Percentiles rank a stretch among this genome's conserved stretches.
These are phyloP conservation scores for Pogonognathellus flavescens DNA, from an alignment of 1,140 invertebrate species.

Conservation along the genomic window DNA sequence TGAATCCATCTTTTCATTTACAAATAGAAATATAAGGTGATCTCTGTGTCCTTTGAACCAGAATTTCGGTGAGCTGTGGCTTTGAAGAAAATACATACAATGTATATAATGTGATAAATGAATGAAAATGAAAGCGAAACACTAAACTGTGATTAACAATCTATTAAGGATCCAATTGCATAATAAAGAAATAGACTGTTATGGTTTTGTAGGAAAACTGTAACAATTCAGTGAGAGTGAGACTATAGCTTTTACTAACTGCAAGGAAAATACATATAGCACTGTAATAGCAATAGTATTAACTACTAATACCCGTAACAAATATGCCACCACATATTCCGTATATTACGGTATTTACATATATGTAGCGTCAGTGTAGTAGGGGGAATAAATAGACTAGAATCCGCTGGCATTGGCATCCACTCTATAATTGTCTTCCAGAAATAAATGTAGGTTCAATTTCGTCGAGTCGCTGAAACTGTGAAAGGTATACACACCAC, in stretches of 20 bases:
- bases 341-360: no score
- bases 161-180: conserved; percentile 30
- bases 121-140: conserved; percentile 9
- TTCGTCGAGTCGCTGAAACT: conserved; percentile 2
- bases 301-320: not conserved
- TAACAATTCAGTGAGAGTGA: not conserved
- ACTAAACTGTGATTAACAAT: not conserved
- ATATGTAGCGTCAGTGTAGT: not conserved
- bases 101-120: not conserved
- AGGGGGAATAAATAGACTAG: conserved; percentile 42
- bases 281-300: conserved; percentile 24
- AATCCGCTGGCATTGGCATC: conserved; percentile 49
- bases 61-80: no score
- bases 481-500: not conserved
- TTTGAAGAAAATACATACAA: no score
- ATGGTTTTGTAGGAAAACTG: not conserved
- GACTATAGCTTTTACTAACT: not conserved
- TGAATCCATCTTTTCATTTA: no score
- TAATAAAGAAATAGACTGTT: conserved; percentile 24
- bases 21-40: no score
- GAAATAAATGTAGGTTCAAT: conserved; percentile 47
- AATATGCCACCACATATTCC: no score
- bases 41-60: no score
- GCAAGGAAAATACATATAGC: conserved; percentile 3
- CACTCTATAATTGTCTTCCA: conserved; percentile 46